A percentile compares a stretch with the other conserved stretches of the same genome.
phyloP scores from a whole-genome alignment of 92 coral and sea anemone genomes.

The Zoanthus sansibaricus region DNA sequence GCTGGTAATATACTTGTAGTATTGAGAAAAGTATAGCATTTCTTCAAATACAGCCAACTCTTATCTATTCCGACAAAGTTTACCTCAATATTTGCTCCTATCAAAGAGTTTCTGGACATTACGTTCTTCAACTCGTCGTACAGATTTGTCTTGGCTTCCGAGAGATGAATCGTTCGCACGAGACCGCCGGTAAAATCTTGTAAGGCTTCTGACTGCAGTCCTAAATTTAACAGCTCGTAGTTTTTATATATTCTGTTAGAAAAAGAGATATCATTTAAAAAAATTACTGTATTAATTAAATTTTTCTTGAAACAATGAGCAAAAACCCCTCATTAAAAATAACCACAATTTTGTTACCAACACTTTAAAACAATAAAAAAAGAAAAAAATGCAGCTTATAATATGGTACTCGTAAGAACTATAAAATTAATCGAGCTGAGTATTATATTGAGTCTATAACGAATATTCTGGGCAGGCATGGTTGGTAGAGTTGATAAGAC shows the following conservation, averaged over 20 bases:
- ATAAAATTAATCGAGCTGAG: too few relatives aligned
- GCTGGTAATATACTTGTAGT: too few relatives aligned
- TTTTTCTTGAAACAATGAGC: too few relatives aligned
- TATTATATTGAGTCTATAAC: too few relatives aligned
- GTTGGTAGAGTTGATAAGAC: too few relatives aligned
- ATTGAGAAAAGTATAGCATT: too few relatives aligned
- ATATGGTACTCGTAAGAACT: too few relatives aligned
- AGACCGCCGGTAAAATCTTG: constrained; percentile 40
- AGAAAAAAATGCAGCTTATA: too few relatives aligned
- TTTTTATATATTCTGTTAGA: constrained; percentile 14
- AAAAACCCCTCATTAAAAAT: too few relatives aligned
- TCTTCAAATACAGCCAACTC: background rate
- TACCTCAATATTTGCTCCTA: constrained; percentile 32
- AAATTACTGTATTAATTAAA: background rate
- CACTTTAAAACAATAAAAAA: too few relatives aligned
- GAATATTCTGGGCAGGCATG: too few relatives aligned
- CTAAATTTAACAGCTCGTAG: constrained; percentile 32
- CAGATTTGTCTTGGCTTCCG: constrained; percentile 4
- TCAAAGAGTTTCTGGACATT: constrained; percentile 20
- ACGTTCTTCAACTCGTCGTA: background rate
- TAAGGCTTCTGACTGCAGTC: constrained; percentile 22
- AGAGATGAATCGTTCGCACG: constrained; percentile 19
- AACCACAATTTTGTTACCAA: too few relatives aligned
- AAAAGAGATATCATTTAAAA: background rate
- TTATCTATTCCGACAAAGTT: background rate